Base-by-base conservation (phyloP, 1,140 invertebrate genomes). In the Cheumatopsyche charites region DNA sequence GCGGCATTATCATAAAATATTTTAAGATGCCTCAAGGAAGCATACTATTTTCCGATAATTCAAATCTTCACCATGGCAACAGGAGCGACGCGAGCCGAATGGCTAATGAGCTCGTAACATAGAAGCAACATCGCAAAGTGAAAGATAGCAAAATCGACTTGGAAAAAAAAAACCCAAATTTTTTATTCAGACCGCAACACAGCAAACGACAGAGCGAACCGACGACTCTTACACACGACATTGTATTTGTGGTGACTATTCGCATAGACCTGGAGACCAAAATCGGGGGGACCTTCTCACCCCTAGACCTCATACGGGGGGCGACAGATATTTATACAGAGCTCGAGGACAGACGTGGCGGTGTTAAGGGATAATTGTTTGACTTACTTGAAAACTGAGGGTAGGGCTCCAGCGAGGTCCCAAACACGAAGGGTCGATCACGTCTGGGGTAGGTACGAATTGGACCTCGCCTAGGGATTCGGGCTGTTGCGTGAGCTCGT, bases 321-420 rank as follows among this genome's bases (percentile, higher is more conserved):
- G n/a, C n/a, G n/a, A n/a, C n/a, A n/a, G n/a, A n/a, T n/a, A 36
- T 4, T 4, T 4, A 36, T 36, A 4, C 29, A 36, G 29, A 9
- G 29, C 3, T 36, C 29, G 9, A 3, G 3, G 29, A 36, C 29
- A 58, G 55, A 58, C 55, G 55, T 58, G 55, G 55, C 7, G 23
- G 19, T 58, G 55, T 58, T 58, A 58, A 58, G 55, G 55, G 55
- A 58, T 58, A 58, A 58, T 58, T 58, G 55, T 58, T 58, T 26
- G 55, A 58, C 55, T 58, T 58, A 58, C 55, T 58, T 58, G 55
- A 26, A 52, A 9, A 9, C 29, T 4, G 29, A 36, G 29, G 29
- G 29, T 58, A 19, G 55, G 23, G 23, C 25, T 58, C 21, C 17
- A 58, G 55, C 19, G 11, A 9, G 23, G 55, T 26, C 55, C 29